Evolutionary conservation across 2,888 invertebrate genomes (phyloP), one percentile per base, ranked within the genome.

Genomic region (Molanna angustata): DNA sequence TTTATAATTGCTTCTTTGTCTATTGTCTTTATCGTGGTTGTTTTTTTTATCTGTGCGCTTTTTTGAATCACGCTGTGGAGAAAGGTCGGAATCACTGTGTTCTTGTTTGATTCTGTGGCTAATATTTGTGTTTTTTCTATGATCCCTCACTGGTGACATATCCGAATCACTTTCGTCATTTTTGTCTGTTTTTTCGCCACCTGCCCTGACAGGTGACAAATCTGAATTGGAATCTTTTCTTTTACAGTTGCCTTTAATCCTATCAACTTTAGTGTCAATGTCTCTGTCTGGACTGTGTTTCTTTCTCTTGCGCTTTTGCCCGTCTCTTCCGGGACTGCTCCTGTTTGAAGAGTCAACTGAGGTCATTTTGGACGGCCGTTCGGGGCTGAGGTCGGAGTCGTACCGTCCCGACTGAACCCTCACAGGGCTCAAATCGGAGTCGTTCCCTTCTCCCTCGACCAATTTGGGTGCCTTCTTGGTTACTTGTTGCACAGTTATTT

Each of bases 401-500:
- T 60, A 49, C 32, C 61, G 45, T 11, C 54, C 13, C n/a, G n/a
- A n/a, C 43, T 52, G 62, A 59, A 59, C 67, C 60, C 70, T 68
- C 0, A 69, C 71, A 13, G 73, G 74, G 54, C 74, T 75, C 39
- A 67, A 60, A 60, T 77, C 73, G 63, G 69, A 71, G 32, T 72
- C 72, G 56, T 68, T 69, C 11, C 56, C 52, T 45, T 60, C 60
- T 11, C 51, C 42, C 4, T 57, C 47, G 54, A 11, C 20, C 2
- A 37, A 21, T 6, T 47, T 21, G 20, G 20, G 32, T 19, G 21
- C 11, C 22, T 43, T 50, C 45, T 63, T 69, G 55, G 70, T 70
- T 40, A 76, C 71, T 69, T 77, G 75, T 66, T 74, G 67, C 20
- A 76, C 66, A 65, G 72, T 65, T 47, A 76, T 54, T 63, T 72